Evolutionary conservation across 2,113 vertebrate genomes (phyloP).

Genomic region (Phaethornis superciliosus): DNA sequence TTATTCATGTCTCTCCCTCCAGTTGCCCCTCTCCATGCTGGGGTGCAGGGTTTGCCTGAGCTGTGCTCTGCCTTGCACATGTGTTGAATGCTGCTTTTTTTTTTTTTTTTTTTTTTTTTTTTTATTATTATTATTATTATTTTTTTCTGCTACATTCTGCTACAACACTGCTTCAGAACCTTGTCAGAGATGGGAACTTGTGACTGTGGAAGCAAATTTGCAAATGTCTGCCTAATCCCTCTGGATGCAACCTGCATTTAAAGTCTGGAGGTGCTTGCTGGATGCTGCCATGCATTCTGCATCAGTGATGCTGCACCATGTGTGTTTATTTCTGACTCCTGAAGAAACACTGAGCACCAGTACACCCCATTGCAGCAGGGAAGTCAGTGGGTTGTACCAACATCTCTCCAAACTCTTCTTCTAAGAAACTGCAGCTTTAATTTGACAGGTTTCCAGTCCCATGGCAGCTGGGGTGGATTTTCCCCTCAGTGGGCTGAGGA

Average conservation of each 20-base stretch:
- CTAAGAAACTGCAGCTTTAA: background rate
- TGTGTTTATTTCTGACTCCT: background rate
- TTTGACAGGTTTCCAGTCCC: background rate
- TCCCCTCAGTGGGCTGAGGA: background rate
- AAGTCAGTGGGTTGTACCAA: background rate
- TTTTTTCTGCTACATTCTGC: background rate
- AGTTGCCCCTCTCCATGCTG: background rate
- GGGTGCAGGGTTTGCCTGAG: background rate
- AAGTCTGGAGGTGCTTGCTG: background rate
- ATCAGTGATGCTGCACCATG: background rate
- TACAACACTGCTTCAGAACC: background rate
- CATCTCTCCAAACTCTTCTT: background rate
- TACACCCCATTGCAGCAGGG: background rate
- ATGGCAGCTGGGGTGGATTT: background rate
- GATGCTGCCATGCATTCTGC: background rate
- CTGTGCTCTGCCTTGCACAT: background rate
- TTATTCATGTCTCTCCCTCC: background rate
- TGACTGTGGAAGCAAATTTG: background rate
- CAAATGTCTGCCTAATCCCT: background rate
- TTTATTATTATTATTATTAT: no score
- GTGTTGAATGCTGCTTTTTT: background rate
- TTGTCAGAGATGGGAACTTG: constrained; percentile 3
- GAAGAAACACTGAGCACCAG: background rate
- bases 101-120: no score
- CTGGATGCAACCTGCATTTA: background rate